Evolutionary conservation across 2,888 invertebrate genomes (phyloP), one percentile per base, ranked within the genome.

Genomic region (Pristionchus mayeri): DNA sequence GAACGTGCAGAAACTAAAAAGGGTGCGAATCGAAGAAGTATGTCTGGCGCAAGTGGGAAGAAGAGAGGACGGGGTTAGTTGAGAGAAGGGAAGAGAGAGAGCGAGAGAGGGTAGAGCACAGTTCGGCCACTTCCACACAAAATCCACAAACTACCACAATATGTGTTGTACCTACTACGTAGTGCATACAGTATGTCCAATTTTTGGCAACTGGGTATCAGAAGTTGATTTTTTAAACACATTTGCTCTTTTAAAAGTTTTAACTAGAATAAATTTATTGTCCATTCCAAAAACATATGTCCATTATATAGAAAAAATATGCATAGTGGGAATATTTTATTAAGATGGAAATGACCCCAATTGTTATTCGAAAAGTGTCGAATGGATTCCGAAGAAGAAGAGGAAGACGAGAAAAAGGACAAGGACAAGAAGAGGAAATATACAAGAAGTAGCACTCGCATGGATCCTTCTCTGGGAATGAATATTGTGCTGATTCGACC

Each of bases 71-170:
- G 40, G 44, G 71, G 63, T 34, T 63, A 34, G 63, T 18, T 34
- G 63, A 18, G 13, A 40, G 40, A 40, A 71, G 71, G 71, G 40
- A 27, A 6, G 34, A 34, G 44, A 37, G 71, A 40, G 71, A 24
- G n/a, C n/a, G 37, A 71, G 71, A 40, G 44, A 44, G 71, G 44
- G 71, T 71, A 71, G 71, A 71, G 71, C 71, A 44, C 40, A 71
- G 40, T 71, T 71, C 37, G n/a, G 3, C 37, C 71, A 71, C 71
- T n/a, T 11, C n/a, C 13, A 24, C 24, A 71, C 40, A 71, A 71
- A 71, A 71, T 40, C 40, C 34, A 34, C 13, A 6, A 63, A 37
- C 11, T 30, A 44, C 13, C 44, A 44, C 44, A 44, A n/a, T n/a
- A n/a, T 18, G 63, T 30, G 63, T 63, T 63, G n/a, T n/a, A n/a